Evolutionary conservation across 2,113 vertebrate species (phyloP).

Genomic region (Chaetodon auriga): DNA sequence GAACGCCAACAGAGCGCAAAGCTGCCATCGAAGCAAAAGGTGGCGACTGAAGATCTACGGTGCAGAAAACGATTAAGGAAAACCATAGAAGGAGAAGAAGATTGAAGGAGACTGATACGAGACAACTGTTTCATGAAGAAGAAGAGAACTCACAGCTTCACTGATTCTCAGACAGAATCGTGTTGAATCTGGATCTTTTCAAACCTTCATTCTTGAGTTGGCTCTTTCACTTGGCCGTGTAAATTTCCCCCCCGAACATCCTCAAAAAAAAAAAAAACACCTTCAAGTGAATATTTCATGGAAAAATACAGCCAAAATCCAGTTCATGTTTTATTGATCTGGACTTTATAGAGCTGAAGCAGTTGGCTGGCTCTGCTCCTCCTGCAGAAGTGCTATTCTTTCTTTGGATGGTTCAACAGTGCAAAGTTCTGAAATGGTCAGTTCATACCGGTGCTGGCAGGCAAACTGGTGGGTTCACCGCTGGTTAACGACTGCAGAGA

Average conservation of each 20-base stretch:
- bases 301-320: slow-evolving; percentile 9
- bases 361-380: background rate
- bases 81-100: too few species aligned
- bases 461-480: background rate
- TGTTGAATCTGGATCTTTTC: background rate
- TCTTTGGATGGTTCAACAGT: slow-evolving; percentile 35
- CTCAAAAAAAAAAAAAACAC: background rate
- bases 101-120: too few species aligned
- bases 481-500: slow-evolving; percentile 33
- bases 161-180: background rate
- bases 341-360: background rate
- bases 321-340: slow-evolving; percentile 31
- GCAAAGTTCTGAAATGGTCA: slow-evolving; percentile 20
- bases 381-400: background rate
- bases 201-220: background rate
- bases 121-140: too few species aligned
- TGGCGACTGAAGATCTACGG: too few species aligned
- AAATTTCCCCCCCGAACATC: background rate
- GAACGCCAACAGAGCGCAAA: too few species aligned
- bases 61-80: too few species aligned
- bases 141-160: background rate
- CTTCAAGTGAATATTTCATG: slow-evolving; percentile 14
- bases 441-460: slow-evolving; percentile 18
- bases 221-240: background rate
- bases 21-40: too few species aligned